phyloP scores from a whole-genome alignment of 2,113 vertebrate species.

The Aix galericulata region DNA sequence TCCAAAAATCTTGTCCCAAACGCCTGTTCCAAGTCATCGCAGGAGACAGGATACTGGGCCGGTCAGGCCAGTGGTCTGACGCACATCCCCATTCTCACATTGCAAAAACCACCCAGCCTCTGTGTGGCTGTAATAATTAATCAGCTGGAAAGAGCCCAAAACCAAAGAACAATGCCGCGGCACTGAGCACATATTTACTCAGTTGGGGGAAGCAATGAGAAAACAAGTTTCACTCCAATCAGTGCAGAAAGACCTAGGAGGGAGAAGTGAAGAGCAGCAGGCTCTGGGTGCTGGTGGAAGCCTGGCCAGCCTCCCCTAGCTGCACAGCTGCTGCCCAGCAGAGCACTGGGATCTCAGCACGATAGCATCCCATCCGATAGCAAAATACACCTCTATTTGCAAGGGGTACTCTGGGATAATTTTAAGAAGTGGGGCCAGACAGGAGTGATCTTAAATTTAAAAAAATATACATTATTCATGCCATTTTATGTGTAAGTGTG shows the following conservation, averaged over 20 bases:
- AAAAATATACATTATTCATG: not conserved
- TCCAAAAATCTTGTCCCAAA: not conserved
- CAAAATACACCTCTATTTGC: not conserved
- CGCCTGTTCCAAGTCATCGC: not conserved
- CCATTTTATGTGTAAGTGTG: not conserved
- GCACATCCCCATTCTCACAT: conserved; percentile 15
- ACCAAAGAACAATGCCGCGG: conserved; percentile 23
- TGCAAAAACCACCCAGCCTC: not conserved
- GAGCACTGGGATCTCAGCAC: accelerated
- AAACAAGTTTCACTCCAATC: not conserved
- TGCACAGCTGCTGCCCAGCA: not conserved
- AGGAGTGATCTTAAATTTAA: not conserved
- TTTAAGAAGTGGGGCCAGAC: not conserved
- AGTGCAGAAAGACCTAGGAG: not conserved
- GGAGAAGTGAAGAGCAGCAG: not conserved
- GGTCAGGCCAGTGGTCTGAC: not conserved
- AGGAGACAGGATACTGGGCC: conserved; percentile 15
- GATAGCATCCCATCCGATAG: not conserved
- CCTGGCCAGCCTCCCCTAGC: not conserved
- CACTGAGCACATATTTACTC: not conserved
- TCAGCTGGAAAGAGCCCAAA: conserved; percentile 51
- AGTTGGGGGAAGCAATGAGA: not conserved
- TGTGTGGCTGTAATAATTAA: not conserved
- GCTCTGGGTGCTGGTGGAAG: not conserved
- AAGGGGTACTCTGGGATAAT: not conserved